These are phyloP conservation scores for Desoria tigrina DNA, from an alignment of 2,888 invertebrate species.

Conservation along the genomic window DNA sequence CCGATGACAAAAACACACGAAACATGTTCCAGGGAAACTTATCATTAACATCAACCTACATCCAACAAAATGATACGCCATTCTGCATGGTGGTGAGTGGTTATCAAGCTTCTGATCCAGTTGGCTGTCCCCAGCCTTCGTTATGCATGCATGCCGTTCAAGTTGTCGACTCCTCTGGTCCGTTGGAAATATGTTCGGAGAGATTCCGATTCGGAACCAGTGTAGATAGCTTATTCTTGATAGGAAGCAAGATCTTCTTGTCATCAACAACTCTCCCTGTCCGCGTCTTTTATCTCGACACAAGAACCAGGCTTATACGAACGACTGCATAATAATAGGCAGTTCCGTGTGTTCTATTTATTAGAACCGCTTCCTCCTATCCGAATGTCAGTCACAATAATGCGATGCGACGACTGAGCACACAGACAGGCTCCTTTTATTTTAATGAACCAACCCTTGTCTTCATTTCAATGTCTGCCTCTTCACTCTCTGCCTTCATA, in stretches of 20 bases:
- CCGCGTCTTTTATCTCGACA: neutral
- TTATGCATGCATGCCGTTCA: neutral
- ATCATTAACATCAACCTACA: too few relatives aligned
- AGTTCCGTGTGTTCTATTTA: too few relatives aligned
- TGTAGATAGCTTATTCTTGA: neutral
- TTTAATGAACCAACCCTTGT: conserved; percentile 13
- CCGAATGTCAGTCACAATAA: too few relatives aligned
- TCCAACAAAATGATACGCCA: too few relatives aligned
- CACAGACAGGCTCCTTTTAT: conserved; percentile 1
- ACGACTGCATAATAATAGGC: neutral
- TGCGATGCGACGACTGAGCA: neutral
- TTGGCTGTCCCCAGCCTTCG: too few relatives aligned
- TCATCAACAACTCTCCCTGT: neutral
- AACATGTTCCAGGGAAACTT: too few relatives aligned
- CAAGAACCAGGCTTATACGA: neutral
- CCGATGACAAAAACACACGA: too few relatives aligned
- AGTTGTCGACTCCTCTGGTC: neutral
- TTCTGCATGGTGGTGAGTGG: neutral
- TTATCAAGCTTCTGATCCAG: neutral
- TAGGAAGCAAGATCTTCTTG: neutral
- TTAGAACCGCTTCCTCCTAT: too few relatives aligned
- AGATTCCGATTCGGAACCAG: too few relatives aligned
- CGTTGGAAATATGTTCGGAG: too few relatives aligned
- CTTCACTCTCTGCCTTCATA: neutral
- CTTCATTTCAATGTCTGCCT: neutral